These are phyloP conservation scores for Aphidius colemani DNA, from an alignment of 2,888 invertebrate species.

Conservation along the genomic window DNA sequence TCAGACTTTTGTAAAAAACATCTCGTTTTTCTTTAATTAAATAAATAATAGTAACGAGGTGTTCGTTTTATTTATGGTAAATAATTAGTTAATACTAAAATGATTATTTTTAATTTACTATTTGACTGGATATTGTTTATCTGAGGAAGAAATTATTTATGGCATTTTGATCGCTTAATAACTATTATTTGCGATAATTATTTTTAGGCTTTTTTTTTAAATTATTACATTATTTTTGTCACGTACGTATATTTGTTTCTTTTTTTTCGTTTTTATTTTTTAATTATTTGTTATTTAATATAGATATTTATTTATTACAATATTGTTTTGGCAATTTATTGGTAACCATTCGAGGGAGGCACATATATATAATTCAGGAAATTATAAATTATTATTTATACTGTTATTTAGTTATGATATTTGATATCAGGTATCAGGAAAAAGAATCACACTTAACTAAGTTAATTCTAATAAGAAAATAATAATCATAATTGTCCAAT, in stretches of 20 bases:
- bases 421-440: conserved; percentile 24
- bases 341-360: conserved; percentile 16
- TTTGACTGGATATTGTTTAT: no score
- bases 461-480: no score
- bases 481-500: no score
- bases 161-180: no score
- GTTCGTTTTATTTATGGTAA: background rate
- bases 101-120: no score
- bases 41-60: no score
- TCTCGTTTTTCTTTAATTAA: no score
- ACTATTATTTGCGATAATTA: background rate
- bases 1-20: conserved; percentile 25
- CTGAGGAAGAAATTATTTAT: no score
- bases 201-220: background rate
- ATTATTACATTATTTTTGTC: background rate
- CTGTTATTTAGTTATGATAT: conserved; percentile 16
- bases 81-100: background rate
- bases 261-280: background rate
- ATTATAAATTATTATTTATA: background rate
- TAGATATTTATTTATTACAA: background rate
- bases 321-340: conserved; percentile 13
- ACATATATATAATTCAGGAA: conserved; percentile 9
- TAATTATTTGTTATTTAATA: background rate
- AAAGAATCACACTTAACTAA: background rate
- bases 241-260: background rate